Evolutionary conservation across 2,888 invertebrate genomes (phyloP), one percentile per base, ranked within the genome.

Genomic region (Crossocerus cetratus): DNA sequence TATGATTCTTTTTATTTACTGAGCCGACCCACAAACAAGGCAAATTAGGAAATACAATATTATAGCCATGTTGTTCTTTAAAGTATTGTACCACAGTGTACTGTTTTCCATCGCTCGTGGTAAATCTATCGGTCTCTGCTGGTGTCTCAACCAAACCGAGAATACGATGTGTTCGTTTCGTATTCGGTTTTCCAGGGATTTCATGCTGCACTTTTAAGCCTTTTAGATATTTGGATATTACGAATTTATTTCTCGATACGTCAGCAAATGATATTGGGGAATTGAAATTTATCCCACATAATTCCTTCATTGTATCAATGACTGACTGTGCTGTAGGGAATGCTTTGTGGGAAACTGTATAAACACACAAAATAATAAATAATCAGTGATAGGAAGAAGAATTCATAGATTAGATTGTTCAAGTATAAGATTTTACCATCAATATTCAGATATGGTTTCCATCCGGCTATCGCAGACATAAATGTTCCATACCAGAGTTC

Each of bases 401-500:
- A n/a, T n/a, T 8, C 4, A 3, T n/a, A 14, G 0, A 61, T 42
- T 45, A 69, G 45, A 44, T 2, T 45, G 3, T 32, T 32, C n/a
- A n/a, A n/a, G 32, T 5, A 32, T 32, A 32, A 32, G 32, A 32
- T 32, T 32, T 5, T 89, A 95, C 95, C 96, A 91, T 99, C 99
- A 68, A 99, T 94, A 90, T 99, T 99, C 49, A 99, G 91, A 58
- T 80, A 91, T 63, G 96, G 96, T 82, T 93, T 94, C 93, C 97
- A 96, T 13, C 98, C 98, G 64, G 98, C 94, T 76, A 97, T 93
- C 0, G 97, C 97, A 8, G 97, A 96, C 90, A 98, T 98, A 91
- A 96, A 99, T 86, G 97, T 93, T 3, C 99, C 99, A 71, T 96
- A 94, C 95, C 98, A 98, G 86, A 98, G 94, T 89, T 98, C 97